Conservation (phyloP, 2,797 vertebrate species). For the Melanotaenia boesemani region DNA sequence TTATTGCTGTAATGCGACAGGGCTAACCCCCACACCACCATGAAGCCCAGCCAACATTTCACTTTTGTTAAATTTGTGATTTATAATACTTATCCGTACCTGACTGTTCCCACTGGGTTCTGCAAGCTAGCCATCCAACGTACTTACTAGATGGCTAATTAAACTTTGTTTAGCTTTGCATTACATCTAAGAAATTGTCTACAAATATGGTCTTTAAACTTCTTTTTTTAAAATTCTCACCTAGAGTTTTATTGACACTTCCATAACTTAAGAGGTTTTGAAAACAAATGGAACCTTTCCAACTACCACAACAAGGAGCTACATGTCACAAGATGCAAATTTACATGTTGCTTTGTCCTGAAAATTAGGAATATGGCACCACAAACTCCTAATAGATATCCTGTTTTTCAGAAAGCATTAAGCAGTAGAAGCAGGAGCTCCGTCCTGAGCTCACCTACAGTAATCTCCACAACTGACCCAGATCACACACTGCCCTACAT, state of each 20-base stretch:
- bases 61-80: background rate
- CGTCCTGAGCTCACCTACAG: constrained; percentile 51
- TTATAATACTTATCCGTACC: background rate
- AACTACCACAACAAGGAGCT: background rate
- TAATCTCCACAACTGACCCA: constrained; percentile 65
- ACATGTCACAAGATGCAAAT: background rate
- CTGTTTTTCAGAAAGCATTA: constrained; percentile 14
- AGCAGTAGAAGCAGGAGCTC: constrained; percentile 21
- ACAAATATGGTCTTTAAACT: background rate
- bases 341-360: background rate
- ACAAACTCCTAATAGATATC: background rate
- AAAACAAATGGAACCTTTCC: background rate
- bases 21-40: too few species aligned
- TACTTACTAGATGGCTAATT: too few species aligned
- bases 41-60: too few species aligned
- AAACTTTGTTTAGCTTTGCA: too few species aligned
- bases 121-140: background rate
- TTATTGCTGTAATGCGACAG: background rate
- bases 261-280: background rate
- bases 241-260: background rate
- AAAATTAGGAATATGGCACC: background rate
- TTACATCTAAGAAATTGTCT: background rate
- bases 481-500: constrained; percentile 50
- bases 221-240: background rate
- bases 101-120: background rate